Evolutionary conservation across 2,113 vertebrate genomes (phyloP), one percentile per base, ranked within the genome.

Genomic region (Cinclus mexicanus): DNA sequence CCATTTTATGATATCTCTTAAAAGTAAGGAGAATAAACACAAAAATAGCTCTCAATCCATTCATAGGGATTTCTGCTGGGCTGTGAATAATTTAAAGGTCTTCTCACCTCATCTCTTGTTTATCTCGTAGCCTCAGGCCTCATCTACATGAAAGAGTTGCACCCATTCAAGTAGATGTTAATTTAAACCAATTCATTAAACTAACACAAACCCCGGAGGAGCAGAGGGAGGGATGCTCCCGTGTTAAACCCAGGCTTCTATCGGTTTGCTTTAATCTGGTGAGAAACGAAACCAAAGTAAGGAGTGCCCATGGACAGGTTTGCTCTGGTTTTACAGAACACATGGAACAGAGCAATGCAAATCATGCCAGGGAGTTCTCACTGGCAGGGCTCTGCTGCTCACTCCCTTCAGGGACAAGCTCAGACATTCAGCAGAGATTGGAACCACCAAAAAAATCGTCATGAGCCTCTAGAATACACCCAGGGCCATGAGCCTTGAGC

Each of bases 141-240:
- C 83, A 88, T 83, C 75, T 95, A 80, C 79, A 81, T 94, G 93
- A 94, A 94, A 88, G 90, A 74, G 85, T 88, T 92, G 90, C 68
- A 71, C 60, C 47, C 70, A 70, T 94, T 86, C 83, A 83, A 93
- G 70, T 10, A 72, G 71, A 93, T 83, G 63, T 86, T 97, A 86
- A 96, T 93, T 92, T 77, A 94, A 90, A 88, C 50, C 71, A 91
- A 95, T 96, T 95, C 90, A 94, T 95, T 90, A 95, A 92, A 80
- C 70, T 76, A 88, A 74, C 29, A 61, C 46, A 80, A 83, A 59
- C 68, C 95, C 90, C 0, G 20, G 75, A 88, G 91, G n/a, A 95
- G 68, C 3, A 0, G 84, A 92, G 92, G 63, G 83, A 89, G 78
- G 75, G 87, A 83, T 17, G 33, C 41, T 93, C 82, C 76, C 0